A percentile compares a stretch with the other conserved stretches of the same genome.
These are phyloP conservation scores for Spilogale gracilis DNA, from an alignment of 2,113 vertebrate species.

Conservation along the genomic window DNA sequence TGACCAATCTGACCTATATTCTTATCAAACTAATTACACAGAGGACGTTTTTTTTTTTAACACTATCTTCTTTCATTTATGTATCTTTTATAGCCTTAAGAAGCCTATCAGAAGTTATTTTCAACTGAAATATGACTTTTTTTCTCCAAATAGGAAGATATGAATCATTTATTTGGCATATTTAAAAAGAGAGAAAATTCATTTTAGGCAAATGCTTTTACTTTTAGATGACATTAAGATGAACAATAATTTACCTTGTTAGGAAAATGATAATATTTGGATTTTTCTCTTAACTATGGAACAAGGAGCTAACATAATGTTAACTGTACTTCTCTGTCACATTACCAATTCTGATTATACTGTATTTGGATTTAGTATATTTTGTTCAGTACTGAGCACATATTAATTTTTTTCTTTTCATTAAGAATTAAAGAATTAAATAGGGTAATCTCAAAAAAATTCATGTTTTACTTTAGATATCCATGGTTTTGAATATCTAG, in stretches of 20 bases:
- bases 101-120: slow-evolving; percentile 47
- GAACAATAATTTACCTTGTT: slow-evolving; percentile 24
- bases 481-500: neutral
- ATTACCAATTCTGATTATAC: neutral
- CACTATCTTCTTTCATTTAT: slow-evolving; percentile 19
- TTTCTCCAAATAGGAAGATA: slow-evolving; percentile 9
- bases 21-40: neutral
- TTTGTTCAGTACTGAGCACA: neutral
- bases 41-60: neutral
- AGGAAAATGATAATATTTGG: slow-evolving; percentile 5
- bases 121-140: slow-evolving; percentile 45
- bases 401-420: neutral
- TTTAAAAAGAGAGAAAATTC: slow-evolving; percentile 64
- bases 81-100: neutral
- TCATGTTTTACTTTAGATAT: slow-evolving; percentile 15
- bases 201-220: slow-evolving; percentile 51
- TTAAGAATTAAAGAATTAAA: slow-evolving; percentile 41
- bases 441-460: neutral
- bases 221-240: slow-evolving; percentile 38
- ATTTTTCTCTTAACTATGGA: slow-evolving; percentile 16
- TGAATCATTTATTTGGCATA: slow-evolving; percentile 67
- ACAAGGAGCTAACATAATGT: neutral
- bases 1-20: neutral
- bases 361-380: slow-evolving; percentile 5
- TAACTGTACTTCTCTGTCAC: neutral